Percentiles rank a stretch among this genome's conserved stretches.
Conservation (phyloP, 64 coral and sea anemone species). For the Cladopsammia gracilis region DNA sequence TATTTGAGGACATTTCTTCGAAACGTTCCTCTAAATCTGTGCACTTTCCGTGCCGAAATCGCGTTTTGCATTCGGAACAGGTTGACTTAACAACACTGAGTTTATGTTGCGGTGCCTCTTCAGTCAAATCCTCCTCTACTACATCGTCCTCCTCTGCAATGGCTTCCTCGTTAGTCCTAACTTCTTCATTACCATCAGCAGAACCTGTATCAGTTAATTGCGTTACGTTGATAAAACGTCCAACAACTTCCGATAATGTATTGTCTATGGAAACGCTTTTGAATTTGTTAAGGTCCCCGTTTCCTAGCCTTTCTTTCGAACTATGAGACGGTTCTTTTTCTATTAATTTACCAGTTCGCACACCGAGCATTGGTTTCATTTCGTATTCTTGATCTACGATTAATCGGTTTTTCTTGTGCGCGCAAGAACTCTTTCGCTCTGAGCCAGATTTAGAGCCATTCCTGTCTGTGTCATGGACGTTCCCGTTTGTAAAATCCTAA, state of each 20-base stretch:
- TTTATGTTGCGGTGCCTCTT: constrained; percentile 36
- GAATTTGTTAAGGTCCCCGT: constrained; percentile 36
- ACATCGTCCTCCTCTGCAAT: neutral
- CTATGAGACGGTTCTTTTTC: neutral
- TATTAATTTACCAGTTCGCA: constrained; percentile 24
- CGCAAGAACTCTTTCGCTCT: neutral
- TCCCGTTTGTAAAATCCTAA: constrained; percentile 10
- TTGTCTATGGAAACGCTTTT: constrained; percentile 8
- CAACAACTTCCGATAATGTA: neutral
- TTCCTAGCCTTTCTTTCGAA: constrained; percentile 15
- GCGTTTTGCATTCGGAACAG: constrained; percentile 35
- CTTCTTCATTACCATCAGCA: neutral
- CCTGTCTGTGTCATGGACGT: neutral
- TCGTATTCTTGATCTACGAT: constrained; percentile 10
- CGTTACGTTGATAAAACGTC: constrained; percentile 47
- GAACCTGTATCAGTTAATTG: neutral
- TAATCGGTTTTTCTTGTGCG: constrained; percentile 19
- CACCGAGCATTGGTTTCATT: constrained; percentile 48
- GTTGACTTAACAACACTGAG: neutral
- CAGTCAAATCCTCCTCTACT: neutral
- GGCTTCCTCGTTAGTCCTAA: neutral
- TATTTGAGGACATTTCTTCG: constrained; percentile 49
- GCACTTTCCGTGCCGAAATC: neutral
- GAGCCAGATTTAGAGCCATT: neutral
- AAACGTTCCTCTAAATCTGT: constrained; percentile 10